Percentiles rank a stretch among this genome's conserved stretches.
Evolutionary conservation across 2,797 vertebrate genomes (phyloP).

Genomic region (Erpetoichthys calabaricus): DNA sequence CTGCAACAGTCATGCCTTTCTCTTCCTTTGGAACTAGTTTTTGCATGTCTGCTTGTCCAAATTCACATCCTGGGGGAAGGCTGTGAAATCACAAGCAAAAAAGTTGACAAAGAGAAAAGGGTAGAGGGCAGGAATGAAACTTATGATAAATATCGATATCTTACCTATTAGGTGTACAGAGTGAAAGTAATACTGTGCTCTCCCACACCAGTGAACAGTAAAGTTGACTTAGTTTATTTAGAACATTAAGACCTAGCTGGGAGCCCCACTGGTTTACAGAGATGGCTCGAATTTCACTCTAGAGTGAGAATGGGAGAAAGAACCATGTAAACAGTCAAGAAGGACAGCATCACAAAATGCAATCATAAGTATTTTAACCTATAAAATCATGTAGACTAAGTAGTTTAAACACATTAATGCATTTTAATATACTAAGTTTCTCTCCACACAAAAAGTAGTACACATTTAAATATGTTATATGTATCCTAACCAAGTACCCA

Average conservation of each 20-base stretch:
- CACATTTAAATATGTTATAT: too few relatives aligned
- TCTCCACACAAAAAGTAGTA: too few relatives aligned
- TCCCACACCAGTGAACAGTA: constrained; percentile 94
- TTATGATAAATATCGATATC: background rate
- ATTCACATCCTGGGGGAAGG: constrained; percentile 83
- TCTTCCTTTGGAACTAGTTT: constrained; percentile 90
- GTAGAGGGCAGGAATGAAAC: too few relatives aligned
- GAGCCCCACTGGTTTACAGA: constrained; percentile 95
- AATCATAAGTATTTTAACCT: too few relatives aligned
- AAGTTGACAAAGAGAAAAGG: background rate
- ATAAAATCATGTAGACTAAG: too few relatives aligned
- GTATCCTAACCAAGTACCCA: too few relatives aligned
- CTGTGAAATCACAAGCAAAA: too few relatives aligned
- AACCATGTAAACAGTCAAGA: too few relatives aligned
- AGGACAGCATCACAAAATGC: too few relatives aligned
- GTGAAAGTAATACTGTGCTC: constrained; percentile 83
- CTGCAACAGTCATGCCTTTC: constrained; percentile 43
- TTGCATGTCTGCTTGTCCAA: constrained; percentile 92
- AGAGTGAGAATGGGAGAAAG: constrained; percentile 15
- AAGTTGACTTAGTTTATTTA: constrained; percentile 88
- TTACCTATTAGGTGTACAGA: constrained; percentile 91
- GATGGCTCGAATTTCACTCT: constrained; percentile 93
- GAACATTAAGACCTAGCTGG: constrained; percentile 78
- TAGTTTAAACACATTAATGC: too few relatives aligned
- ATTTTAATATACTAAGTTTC: too few relatives aligned